phyloP scores from a whole-genome alignment of 2,888 invertebrate genomes.

The Proisotoma minuta region DNA sequence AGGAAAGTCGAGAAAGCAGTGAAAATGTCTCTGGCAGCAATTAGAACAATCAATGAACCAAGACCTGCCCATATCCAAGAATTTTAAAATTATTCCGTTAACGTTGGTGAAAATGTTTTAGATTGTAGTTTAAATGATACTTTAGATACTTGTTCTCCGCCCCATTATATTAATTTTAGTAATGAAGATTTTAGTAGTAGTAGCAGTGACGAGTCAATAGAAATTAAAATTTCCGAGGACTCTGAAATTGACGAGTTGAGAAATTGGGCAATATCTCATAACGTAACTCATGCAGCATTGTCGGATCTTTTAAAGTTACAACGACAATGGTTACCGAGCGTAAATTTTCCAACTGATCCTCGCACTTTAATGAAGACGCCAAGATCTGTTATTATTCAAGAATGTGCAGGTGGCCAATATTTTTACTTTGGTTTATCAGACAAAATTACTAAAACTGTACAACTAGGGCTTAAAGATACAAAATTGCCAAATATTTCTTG shows the following conservation, averaged over 20 bases:
- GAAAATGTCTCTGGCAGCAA: not conserved
- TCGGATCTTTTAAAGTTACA: not conserved
- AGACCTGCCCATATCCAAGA: not conserved
- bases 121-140: too few relatives aligned
- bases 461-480: not conserved
- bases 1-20: not conserved
- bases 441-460: not conserved
- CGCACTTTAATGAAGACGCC: slow-evolving; percentile 15
- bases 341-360: slow-evolving; percentile 7
- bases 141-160: too few relatives aligned
- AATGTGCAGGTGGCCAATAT: not conserved
- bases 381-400: not conserved
- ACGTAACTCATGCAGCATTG: slow-evolving; percentile 8
- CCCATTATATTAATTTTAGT: too few relatives aligned
- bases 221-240: too few relatives aligned
- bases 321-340: not conserved
- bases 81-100: too few relatives aligned
- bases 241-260: not conserved
- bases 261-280: slow-evolving; percentile 2
- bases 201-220: not conserved
- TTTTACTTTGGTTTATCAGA: not conserved
- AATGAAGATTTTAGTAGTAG: not conserved
- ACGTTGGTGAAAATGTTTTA: too few relatives aligned
- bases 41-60: not conserved
- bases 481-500: not conserved